A percentile compares a stretch with the other conserved stretches of the same genome.
Conservation (phyloP, 2,888 invertebrate genomes). For the Rapana venosa region DNA sequence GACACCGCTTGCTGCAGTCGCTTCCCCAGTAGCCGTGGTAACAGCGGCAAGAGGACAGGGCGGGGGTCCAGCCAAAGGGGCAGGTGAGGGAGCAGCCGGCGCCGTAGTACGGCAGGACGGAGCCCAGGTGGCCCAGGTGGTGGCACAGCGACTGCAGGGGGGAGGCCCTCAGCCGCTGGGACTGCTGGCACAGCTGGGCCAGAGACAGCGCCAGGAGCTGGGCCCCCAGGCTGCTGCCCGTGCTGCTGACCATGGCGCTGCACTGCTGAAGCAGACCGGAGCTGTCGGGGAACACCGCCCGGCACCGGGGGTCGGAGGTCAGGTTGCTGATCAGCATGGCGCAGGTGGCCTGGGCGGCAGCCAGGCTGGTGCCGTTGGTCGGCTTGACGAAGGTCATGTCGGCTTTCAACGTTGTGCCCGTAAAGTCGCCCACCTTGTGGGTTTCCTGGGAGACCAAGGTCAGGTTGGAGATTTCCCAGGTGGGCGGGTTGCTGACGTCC, state of each 20-base stretch:
- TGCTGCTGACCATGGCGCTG: slow-evolving; percentile 45
- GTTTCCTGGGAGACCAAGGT: slow-evolving; percentile 49
- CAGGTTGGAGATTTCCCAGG: slow-evolving; percentile 61
- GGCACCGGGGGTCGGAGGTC: slow-evolving; percentile 43
- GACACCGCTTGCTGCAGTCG: slow-evolving; percentile 58
- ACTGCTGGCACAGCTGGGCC: slow-evolving; percentile 41
- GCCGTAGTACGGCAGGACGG: slow-evolving; percentile 51
- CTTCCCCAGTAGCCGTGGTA: slow-evolving; percentile 59
- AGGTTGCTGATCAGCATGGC: slow-evolving; percentile 49
- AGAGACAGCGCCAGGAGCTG: slow-evolving; percentile 35
- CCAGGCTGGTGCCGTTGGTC: slow-evolving; percentile 26
- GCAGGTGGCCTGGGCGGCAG: slow-evolving; percentile 48
- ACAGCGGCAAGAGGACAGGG: slow-evolving; percentile 55
- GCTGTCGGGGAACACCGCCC: slow-evolving; percentile 44
- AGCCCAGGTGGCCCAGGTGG: slow-evolving; percentile 7
- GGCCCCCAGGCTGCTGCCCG: slow-evolving; percentile 2
- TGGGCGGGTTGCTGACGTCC: slow-evolving; percentile 52
- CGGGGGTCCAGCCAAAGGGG: slow-evolving; percentile 54
- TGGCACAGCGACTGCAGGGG: slow-evolving; percentile 20
- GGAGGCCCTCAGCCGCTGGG: background rate
- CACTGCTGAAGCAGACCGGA: slow-evolving; percentile 53
- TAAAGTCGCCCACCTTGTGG: slow-evolving; percentile 45
- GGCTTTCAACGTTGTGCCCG: background rate
- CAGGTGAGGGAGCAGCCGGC: slow-evolving; percentile 51
- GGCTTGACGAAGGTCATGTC: slow-evolving; percentile 38